phyloP scores from a whole-genome alignment of 2,113 vertebrate species.

The Hypomesus transpacificus region DNA sequence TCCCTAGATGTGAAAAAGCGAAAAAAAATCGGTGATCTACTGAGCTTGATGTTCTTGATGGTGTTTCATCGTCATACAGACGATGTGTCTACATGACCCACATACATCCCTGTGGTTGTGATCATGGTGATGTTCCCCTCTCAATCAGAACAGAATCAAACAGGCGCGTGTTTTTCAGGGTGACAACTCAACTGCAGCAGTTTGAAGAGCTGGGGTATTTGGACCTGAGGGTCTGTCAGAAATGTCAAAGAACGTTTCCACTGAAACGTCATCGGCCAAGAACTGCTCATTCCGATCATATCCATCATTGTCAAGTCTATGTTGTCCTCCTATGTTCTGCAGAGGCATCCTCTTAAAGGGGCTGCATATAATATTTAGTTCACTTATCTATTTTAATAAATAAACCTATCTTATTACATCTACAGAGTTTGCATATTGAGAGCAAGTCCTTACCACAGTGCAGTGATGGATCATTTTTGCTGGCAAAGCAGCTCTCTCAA shows the following conservation, averaged over 20 bases:
- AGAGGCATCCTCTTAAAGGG: constrained; percentile 1
- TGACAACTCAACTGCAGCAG: constrained; percentile 26
- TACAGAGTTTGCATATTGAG: no score
- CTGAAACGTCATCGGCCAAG: constrained; percentile 36
- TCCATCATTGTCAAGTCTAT: constrained; percentile 21
- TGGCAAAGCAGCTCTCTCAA: no score
- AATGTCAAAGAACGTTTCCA: constrained; percentile 29
- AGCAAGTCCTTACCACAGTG: no score
- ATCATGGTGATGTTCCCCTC: constrained; percentile 11
- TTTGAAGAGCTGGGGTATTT: constrained; percentile 15
- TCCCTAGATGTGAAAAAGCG: no score
- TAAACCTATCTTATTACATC: no score
- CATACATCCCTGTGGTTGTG: constrained; percentile 12
- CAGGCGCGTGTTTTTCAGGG: constrained; percentile 11
- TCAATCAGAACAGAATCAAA: constrained; percentile 28
- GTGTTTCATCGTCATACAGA: no score
- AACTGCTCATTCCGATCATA: constrained; percentile 14
- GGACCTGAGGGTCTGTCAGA: background rate
- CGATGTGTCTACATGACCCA: no score
- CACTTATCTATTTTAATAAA: no score
- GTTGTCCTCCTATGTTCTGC: constrained; percentile 11
- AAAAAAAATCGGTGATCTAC: no score
- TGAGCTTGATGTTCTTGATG: no score
- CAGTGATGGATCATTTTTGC: no score
- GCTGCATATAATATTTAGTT: no score